phyloP scores from a whole-genome alignment of 2,113 vertebrate genomes.

The Euleptes europaea region DNA sequence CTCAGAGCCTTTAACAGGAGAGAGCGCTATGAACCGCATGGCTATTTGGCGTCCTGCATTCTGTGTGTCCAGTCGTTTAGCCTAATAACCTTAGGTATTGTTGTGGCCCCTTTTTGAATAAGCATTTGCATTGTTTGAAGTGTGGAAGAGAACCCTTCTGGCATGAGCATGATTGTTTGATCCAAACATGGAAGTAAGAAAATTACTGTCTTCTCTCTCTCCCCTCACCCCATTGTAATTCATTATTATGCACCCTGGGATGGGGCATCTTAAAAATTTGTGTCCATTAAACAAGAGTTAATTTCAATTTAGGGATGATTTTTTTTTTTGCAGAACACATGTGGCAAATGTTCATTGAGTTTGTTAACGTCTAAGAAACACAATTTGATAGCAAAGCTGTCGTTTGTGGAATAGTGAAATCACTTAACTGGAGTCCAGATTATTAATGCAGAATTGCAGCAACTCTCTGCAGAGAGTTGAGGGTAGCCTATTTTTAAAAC shows the following conservation, averaged over 20 bases:
- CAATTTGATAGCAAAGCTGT: neutral
- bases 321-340: rapidly evolving
- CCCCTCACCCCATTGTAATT: neutral
- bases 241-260: neutral
- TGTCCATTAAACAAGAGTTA: slow-evolving; percentile 10
- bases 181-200: slow-evolving; percentile 25
- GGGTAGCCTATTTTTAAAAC: slow-evolving; percentile 46
- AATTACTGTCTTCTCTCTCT: neutral
- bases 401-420: slow-evolving; percentile 22
- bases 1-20: slow-evolving; percentile 23
- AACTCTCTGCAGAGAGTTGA: slow-evolving; percentile 23
- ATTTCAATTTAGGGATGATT: slow-evolving; percentile 11
- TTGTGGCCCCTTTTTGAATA: slow-evolving; percentile 62
- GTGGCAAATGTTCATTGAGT: neutral
- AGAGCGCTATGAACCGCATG: slow-evolving; percentile 34
- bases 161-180: slow-evolving; percentile 37
- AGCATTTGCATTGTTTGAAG: slow-evolving; percentile 48
- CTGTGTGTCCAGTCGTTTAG: slow-evolving; percentile 64
- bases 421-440: slow-evolving; percentile 6
- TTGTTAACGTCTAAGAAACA: neutral
- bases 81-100: slow-evolving; percentile 54
- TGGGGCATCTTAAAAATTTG: neutral
- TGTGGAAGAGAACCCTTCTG: slow-evolving; percentile 49
- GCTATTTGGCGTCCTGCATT: slow-evolving; percentile 56
- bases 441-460: slow-evolving; percentile 16